These are phyloP conservation scores for Sinotaia quadrata DNA, from an alignment of 2,888 invertebrate genomes.

Conservation along the genomic window DNA sequence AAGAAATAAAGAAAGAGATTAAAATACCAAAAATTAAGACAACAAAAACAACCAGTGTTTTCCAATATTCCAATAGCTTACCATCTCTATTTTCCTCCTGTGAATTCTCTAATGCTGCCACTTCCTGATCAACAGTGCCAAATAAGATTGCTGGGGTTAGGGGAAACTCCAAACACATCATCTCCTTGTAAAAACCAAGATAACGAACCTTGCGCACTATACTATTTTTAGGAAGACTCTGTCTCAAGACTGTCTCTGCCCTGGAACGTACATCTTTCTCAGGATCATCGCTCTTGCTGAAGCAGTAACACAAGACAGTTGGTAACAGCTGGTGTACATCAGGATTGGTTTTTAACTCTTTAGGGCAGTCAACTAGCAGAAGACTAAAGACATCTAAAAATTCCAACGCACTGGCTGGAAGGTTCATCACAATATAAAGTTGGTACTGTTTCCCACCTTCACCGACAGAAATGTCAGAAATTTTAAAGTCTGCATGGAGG, in stretches of 20 bases:
- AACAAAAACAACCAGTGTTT: too few relatives aligned
- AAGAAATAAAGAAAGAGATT: too few relatives aligned
- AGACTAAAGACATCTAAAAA: slow-evolving; percentile 86
- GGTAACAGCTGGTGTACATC: slow-evolving; percentile 73
- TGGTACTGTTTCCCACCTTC: too few relatives aligned
- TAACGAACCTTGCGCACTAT: slow-evolving; percentile 84
- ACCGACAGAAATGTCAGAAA: too few relatives aligned
- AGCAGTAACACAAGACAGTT: slow-evolving; percentile 89
- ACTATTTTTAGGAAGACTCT: slow-evolving; percentile 50
- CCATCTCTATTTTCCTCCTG: too few relatives aligned
- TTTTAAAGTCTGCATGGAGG: neutral
- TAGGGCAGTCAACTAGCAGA: slow-evolving; percentile 69
- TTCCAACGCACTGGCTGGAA: slow-evolving; percentile 92
- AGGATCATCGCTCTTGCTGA: slow-evolving; percentile 79
- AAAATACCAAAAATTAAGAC: too few relatives aligned
- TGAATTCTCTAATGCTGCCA: too few relatives aligned
- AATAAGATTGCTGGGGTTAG: slow-evolving; percentile 74
- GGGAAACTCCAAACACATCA: slow-evolving; percentile 91
- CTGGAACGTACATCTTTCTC: slow-evolving; percentile 75
- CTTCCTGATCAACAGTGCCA: slow-evolving; percentile 18
- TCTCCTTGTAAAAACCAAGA: slow-evolving; percentile 95
- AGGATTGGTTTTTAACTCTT: slow-evolving; percentile 12
- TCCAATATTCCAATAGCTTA: too few relatives aligned
- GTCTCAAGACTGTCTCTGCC: slow-evolving; percentile 74
- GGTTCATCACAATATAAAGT: slow-evolving; percentile 89